Evolutionary conservation across 2,797 vertebrate genomes (phyloP).

Genomic region (Melanotaenia parkinsoni): DNA sequence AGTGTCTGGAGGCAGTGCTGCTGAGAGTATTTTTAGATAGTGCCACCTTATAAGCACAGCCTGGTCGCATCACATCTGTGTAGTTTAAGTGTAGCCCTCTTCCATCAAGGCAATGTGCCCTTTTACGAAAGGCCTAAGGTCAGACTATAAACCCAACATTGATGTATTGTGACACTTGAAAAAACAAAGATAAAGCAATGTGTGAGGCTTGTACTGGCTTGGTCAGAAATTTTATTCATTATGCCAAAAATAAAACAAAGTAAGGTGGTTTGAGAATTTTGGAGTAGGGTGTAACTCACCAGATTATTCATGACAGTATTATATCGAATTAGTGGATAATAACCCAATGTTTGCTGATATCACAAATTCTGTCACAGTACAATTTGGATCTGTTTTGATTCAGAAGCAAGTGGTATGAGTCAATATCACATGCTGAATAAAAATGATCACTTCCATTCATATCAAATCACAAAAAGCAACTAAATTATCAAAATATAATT

Average conservation of each 20-base stretch:
- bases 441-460: too few species aligned
- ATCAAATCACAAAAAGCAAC: too few species aligned
- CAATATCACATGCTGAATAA: too few species aligned
- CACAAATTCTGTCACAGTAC: neutral
- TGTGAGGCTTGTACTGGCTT: constrained; percentile 28
- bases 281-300: too few species aligned
- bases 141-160: constrained; percentile 37
- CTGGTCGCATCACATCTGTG: constrained; percentile 72
- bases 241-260: neutral
- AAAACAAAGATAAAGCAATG: constrained; percentile 28
- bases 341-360: neutral
- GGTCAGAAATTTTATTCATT: constrained; percentile 11
- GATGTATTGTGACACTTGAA: constrained; percentile 52
- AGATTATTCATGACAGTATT: too few species aligned
- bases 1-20: constrained; percentile 60
- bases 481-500: too few species aligned
- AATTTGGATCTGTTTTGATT: neutral
- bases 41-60: constrained; percentile 68
- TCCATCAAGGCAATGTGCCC: constrained; percentile 58
- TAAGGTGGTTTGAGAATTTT: too few species aligned
- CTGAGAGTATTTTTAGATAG: constrained; percentile 73
- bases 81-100: constrained; percentile 48
- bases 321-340: neutral
- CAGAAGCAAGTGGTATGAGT: too few species aligned
- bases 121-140: constrained; percentile 64